phyloP scores from a whole-genome alignment of 2,113 vertebrate species.

The Clinocottus analis region DNA sequence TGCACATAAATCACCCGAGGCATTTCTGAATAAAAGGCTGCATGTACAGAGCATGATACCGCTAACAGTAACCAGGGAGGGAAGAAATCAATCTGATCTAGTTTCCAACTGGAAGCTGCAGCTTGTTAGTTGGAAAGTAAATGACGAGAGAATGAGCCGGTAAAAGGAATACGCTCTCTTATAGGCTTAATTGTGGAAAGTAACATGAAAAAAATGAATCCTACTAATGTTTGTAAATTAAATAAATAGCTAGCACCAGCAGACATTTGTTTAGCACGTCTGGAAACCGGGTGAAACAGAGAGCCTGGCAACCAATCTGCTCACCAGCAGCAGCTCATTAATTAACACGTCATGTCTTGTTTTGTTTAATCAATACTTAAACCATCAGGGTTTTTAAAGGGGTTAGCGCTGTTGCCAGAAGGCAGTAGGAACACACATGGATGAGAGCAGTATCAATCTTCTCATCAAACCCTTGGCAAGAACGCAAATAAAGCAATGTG shows the following conservation, averaged over 20 bases:
- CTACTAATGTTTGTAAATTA: too few species aligned
- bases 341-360: neutral
- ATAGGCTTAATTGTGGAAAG: neutral
- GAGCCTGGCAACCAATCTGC: neutral
- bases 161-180: neutral
- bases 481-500: neutral
- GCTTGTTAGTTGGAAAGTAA: slow-evolving; percentile 29
- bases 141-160: neutral
- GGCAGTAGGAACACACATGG: neutral
- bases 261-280: neutral
- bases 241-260: neutral
- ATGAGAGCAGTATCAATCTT: neutral
- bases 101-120: slow-evolving; percentile 56
- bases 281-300: neutral
- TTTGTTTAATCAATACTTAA: neutral
- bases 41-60: slow-evolving; percentile 40
- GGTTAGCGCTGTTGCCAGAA: neutral
- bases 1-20: slow-evolving; percentile 18
- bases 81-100: slow-evolving; percentile 60
- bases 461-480: neutral
- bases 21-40: slow-evolving; percentile 49
- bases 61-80: slow-evolving; percentile 31
- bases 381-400: neutral
- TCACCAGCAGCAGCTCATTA: neutral
- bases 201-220: neutral